These are phyloP conservation scores for Tricholaema leucomelas DNA, from an alignment of 2,113 vertebrate species.

Conservation along the genomic window DNA sequence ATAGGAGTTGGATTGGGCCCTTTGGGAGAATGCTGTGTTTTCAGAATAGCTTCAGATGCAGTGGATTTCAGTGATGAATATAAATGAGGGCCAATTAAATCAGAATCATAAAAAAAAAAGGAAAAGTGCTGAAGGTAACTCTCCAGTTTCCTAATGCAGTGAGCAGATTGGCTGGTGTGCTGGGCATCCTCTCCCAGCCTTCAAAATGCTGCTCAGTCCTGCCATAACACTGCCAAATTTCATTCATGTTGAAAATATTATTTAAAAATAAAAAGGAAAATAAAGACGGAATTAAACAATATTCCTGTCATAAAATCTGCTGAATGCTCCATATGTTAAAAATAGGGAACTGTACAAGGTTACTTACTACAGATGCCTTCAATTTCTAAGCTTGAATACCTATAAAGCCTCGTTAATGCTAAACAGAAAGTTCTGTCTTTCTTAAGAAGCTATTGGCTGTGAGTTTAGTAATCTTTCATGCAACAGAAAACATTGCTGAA, in stretches of 20 bases:
- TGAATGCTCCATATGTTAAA: background rate
- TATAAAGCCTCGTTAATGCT: background rate
- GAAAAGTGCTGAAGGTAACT: background rate
- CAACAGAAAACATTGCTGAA: background rate
- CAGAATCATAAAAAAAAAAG: background rate
- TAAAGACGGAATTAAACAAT: background rate
- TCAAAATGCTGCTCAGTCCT: background rate
- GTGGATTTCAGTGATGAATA: constrained; percentile 44
- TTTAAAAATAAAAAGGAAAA: fast-evolving
- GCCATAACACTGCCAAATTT: background rate
- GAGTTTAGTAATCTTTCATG: background rate
- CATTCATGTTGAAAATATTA: background rate
- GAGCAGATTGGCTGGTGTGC: background rate
- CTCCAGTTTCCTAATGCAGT: background rate
- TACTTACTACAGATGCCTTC: background rate
- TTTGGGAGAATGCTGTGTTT: constrained; percentile 46
- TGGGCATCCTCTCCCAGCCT: background rate
- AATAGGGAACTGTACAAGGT: background rate
- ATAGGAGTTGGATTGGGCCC: constrained; percentile 54
- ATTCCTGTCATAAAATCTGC: background rate
- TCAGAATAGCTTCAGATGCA: constrained; percentile 51
- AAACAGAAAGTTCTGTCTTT: background rate
- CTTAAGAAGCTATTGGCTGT: background rate
- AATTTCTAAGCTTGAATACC: background rate
- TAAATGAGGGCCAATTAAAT: constrained; percentile 61